These are phyloP conservation scores for Narcine bancroftii DNA, from an alignment of 2,113 vertebrate species.

Conservation along the genomic window DNA sequence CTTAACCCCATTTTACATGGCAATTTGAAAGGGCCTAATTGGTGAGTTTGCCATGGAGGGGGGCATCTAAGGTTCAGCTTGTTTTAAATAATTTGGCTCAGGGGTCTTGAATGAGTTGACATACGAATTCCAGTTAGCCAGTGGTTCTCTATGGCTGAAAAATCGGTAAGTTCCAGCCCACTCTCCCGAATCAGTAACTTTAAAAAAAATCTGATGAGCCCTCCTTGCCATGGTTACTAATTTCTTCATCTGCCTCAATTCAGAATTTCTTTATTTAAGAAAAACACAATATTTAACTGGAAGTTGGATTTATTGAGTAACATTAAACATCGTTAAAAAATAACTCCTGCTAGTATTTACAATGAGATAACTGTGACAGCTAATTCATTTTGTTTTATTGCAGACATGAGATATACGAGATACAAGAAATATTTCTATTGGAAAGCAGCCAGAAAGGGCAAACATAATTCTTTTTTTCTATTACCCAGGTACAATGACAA, in stretches of 20 bases:
- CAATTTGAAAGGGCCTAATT: too few species aligned
- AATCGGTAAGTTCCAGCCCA: too few species aligned
- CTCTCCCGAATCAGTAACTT: background rate
- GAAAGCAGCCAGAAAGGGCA: background rate
- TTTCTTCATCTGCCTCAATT: background rate
- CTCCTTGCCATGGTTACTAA: background rate
- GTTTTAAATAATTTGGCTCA: too few species aligned
- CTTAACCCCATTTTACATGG: too few species aligned
- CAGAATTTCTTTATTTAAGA: background rate
- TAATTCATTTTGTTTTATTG: constrained; percentile 14
- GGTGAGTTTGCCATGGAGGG: too few species aligned
- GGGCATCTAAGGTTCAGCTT: too few species aligned
- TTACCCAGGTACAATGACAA: background rate
- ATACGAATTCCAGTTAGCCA: too few species aligned
- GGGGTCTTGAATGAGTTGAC: too few species aligned
- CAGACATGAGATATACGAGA: background rate
- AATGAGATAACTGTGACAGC: background rate
- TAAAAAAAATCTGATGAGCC: background rate
- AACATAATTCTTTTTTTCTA: background rate
- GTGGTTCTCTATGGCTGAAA: too few species aligned
- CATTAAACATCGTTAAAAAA: background rate
- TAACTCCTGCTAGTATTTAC: constrained; percentile 21
- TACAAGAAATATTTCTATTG: background rate
- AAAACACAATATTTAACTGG: background rate
- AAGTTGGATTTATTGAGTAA: background rate